These are phyloP conservation scores for Clivina fossor DNA, from an alignment of 2,888 invertebrate species.

Conservation along the genomic window DNA sequence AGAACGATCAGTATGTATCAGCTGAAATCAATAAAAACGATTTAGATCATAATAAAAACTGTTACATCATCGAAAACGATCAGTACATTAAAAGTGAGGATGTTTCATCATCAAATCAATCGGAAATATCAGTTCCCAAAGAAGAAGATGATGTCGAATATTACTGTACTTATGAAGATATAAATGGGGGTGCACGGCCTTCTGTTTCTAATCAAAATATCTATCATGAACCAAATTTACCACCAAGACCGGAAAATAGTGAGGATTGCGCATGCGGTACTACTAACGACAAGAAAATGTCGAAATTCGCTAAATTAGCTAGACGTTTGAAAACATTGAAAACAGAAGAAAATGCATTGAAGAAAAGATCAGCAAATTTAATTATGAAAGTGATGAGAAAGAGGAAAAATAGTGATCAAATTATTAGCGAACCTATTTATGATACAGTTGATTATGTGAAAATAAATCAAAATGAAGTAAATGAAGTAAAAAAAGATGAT, in stretches of 20 bases:
- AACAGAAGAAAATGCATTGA: conserved; percentile 6
- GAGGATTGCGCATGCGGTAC: conserved; percentile 8
- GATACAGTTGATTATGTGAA: conserved; percentile 22
- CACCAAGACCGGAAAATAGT: conserved; percentile 31
- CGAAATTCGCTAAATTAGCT: conserved; percentile 18
- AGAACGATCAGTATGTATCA: conserved; percentile 41
- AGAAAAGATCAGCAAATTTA: conserved; percentile 22
- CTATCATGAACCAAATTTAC: conserved; percentile 35
- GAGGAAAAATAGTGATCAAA: conserved; percentile 10
- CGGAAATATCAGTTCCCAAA: conserved; percentile 2
- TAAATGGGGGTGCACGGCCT: conserved; percentile 31
- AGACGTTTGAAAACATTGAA: conserved; percentile 11
- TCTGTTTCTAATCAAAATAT: conserved; percentile 4
- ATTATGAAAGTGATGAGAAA: conserved; percentile 23
- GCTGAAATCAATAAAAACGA: conserved; percentile 23
- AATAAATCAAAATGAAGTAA: conserved; percentile 20
- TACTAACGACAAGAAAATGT: conserved; percentile 17
- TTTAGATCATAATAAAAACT: conserved; percentile 40
- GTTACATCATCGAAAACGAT: conserved; percentile 37
- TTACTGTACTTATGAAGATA: conserved; percentile 39
- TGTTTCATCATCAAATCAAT: conserved; percentile 7
- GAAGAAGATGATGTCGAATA: conserved; percentile 15
- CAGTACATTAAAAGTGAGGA: conserved; percentile 32
- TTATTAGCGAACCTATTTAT: conserved; percentile 13
- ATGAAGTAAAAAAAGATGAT: conserved; percentile 35